Evolutionary conservation across 2,888 invertebrate genomes (phyloP), one percentile per base, ranked within the genome.

Genomic region (Caenorhabditis afra): DNA sequence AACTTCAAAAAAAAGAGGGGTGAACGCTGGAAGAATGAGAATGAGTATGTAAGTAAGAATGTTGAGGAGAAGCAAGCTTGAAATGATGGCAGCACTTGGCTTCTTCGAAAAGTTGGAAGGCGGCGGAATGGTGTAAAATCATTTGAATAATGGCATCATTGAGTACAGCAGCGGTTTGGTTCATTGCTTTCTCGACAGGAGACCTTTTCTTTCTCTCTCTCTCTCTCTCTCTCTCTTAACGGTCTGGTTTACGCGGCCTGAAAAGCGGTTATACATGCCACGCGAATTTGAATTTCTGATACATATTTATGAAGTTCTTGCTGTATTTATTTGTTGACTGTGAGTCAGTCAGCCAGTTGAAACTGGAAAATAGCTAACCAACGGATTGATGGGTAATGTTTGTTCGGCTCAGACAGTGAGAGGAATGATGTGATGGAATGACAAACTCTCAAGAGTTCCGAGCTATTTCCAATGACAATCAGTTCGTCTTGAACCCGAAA

Each of bases 81-180:
- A 52, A 73, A 73, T 64, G 73, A 70, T 70, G 61, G 70, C n/a
- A n/a, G n/a, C n/a, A n/a, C n/a, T n/a, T n/a, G 29, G 29, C 29
- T 7, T 7, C 29, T 7, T 29, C 29, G 7, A 7, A 29, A 29
- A 7, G 71, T 62, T 70, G 61, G 61, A n/a, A 61, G 37, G 41
- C 57, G 22, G 23, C 45, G 44, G 37, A 39, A 62, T 64, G 73
- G 73, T 73, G 73, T 73, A 73, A 73, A 73, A 73, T 73, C 73
- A 73, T 64, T 73, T 73, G 73, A 64, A 73, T 73, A 73, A 73
- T 64, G 73, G 58, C 73, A 52, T 73, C 73, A 73, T 73, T 73
- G 64, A 73, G 71, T 64, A 58, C 57, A 52, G 29, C 29, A 29
- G 73, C 64, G 73, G 73, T 73, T 73, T 73, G 73, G 64, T 73